Percentiles rank a stretch among this genome's conserved stretches.
phyloP scores from a whole-genome alignment of 2,797 vertebrate species.

The Phaenicophaeus curvirostris region DNA sequence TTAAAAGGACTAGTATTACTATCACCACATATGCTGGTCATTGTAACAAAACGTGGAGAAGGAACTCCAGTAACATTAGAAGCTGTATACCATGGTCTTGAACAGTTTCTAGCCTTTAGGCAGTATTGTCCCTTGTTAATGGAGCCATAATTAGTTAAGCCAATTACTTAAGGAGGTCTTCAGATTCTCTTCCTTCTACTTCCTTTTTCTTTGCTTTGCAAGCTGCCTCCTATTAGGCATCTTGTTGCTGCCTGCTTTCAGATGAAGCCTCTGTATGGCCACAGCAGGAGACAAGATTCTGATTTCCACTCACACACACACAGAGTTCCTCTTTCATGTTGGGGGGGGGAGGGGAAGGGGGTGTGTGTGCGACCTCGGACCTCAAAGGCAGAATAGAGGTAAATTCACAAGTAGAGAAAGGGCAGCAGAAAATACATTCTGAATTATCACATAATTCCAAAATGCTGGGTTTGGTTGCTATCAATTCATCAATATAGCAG shows the following conservation, averaged over 20 bases:
- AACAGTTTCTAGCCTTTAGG: neutral
- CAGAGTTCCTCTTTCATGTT: neutral
- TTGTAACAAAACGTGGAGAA: neutral
- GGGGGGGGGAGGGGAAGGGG: too few relatives aligned
- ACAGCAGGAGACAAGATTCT: neutral
- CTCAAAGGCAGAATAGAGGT: neutral
- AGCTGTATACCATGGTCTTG: neutral
- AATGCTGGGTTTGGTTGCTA: neutral
- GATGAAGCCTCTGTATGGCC: neutral
- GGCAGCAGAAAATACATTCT: slow-evolving; percentile 24
- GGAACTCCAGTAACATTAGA: neutral
- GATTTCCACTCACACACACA: slow-evolving; percentile 18
- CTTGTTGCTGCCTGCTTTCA: neutral
- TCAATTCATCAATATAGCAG: neutral
- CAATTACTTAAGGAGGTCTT: slow-evolving; percentile 8
- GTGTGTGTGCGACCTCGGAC: neutral
- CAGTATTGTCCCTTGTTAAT: neutral
- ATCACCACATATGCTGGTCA: neutral
- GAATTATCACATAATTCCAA: slow-evolving; percentile 26
- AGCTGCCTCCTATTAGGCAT: neutral
- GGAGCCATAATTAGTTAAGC: neutral
- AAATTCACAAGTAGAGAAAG: slow-evolving; percentile 4
- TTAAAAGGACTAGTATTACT: neutral
- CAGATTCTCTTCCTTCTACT: neutral
- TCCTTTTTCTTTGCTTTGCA: neutral